These are phyloP conservation scores for Cebus imitator DNA, from an alignment of 2,113 vertebrate genomes.

Conservation along the genomic window DNA sequence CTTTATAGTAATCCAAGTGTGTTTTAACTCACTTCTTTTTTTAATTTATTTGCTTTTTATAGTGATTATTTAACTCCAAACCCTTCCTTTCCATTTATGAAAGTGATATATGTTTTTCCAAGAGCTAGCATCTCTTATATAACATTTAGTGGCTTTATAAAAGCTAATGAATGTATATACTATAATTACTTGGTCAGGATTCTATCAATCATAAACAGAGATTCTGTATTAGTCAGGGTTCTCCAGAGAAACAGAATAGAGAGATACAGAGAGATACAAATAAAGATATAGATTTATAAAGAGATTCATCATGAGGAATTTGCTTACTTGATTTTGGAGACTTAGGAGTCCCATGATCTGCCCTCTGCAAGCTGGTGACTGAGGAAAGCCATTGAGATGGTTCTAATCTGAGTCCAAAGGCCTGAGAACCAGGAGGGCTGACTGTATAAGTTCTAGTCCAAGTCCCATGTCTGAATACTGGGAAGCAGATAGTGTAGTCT, in stretches of 20 bases:
- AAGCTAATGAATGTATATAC: not conserved
- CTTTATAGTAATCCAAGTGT: not conserved
- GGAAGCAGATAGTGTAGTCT: fast-evolving
- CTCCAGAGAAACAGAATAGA: not conserved
- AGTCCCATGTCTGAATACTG: not conserved
- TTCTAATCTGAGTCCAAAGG: not conserved
- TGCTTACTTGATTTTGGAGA: not conserved
- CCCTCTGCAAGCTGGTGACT: not conserved
- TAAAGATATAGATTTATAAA: not conserved
- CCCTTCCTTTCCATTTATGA: slow-evolving; percentile 33
- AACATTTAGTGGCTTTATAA: not conserved
- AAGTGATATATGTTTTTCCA: not conserved
- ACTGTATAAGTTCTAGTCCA: not conserved
- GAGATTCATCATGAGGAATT: not conserved
- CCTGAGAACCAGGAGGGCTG: not conserved
- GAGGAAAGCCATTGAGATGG: not conserved
- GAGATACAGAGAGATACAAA: not conserved
- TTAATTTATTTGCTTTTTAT: not conserved
- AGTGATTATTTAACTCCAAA: not conserved
- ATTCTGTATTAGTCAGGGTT: not conserved
- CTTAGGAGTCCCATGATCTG: not conserved
- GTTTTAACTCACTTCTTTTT: not conserved
- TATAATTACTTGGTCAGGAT: not conserved
- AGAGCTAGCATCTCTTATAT: not conserved
- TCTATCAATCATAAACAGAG: not conserved